Evolutionary conservation across 2,888 invertebrate species (phyloP).

Genomic region (Eurytoma californica): DNA sequence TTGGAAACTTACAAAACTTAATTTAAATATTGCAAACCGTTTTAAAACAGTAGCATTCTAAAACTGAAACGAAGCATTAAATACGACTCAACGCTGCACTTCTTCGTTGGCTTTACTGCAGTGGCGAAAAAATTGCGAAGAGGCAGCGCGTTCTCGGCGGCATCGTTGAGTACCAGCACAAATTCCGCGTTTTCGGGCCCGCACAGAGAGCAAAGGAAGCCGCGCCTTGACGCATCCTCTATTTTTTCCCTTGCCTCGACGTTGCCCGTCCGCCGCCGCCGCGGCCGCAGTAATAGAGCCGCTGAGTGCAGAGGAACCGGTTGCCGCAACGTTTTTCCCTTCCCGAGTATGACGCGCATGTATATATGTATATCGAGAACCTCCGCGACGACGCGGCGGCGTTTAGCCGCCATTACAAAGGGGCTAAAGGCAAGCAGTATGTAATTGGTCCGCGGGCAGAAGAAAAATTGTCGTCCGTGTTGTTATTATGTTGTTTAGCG

Average conservation of each 20-base stretch:
- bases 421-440: background rate
- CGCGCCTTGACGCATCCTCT: constrained; percentile 3
- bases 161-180: no score
- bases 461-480: constrained; percentile 17
- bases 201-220: constrained; percentile 26
- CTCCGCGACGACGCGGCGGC: constrained; percentile 29
- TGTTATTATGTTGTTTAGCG: background rate
- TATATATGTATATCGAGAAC: constrained; percentile 32
- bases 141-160: no score
- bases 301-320: constrained; percentile 57
- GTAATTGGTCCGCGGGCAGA: constrained; percentile 24
- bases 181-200: constrained; percentile 30
- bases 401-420: constrained; percentile 41
- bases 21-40: no score
- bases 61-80: background rate
- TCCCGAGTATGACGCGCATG: constrained; percentile 21
- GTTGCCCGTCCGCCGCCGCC: background rate
- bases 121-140: no score
- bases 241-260: background rate
- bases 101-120: background rate
- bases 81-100: background rate
- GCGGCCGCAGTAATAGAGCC: constrained; percentile 39
- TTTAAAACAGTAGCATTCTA: no score
- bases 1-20: no score
- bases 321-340: constrained; percentile 58